Base-by-base conservation (phyloP, 2,797 vertebrate genomes). In the Dallia pectoralis region DNA sequence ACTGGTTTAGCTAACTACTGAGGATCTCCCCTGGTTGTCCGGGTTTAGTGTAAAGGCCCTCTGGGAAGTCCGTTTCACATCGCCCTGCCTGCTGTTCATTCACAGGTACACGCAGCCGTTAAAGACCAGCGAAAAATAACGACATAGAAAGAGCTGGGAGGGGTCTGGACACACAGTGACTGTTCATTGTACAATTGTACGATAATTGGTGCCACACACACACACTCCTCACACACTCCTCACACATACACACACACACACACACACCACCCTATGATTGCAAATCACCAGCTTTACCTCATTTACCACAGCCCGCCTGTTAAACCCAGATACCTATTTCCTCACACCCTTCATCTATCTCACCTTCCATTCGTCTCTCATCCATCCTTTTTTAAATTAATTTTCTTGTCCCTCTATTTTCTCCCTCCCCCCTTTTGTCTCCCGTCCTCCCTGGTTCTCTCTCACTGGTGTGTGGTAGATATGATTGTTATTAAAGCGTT, bases 121-220 rank as follows among this genome's bases (percentile, higher is more conserved):
- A 49, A 65, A 30, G 69, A n/a, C 36, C n/a, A 4, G 18, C 70
- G 68, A 44, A 56, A 30, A 75, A 75, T 49, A 59, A 32, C 16
- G 8, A 61, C 1, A 16, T 19, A 25, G 22, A 16, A 56, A 69
- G 68, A 59, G 69, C 72, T 70, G 59, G 29, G 47, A 6, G 22
- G 1, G 77, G 82, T 78, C 84, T 47, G 71, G 76, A 81, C 80
- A 85, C 83, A 84, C 84, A 81, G 81, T 85, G 85, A 81, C 82
- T 85, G 85, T 63, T 84, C 86, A 78, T 86, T 77, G 86, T 79
- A 79, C 84, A 84, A 84, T 77, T 73, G 77, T 86, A 83, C 82
- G 86, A 88, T 91, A 91, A 91, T 91, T 90, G 89, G 87, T 89
- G 87, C 85, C 87, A 74, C 83, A 87, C 86, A 86, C 22, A 29